Evolutionary conservation across 2,888 invertebrate genomes (phyloP).

Genomic region (Drosophila hawaiiensis): DNA sequence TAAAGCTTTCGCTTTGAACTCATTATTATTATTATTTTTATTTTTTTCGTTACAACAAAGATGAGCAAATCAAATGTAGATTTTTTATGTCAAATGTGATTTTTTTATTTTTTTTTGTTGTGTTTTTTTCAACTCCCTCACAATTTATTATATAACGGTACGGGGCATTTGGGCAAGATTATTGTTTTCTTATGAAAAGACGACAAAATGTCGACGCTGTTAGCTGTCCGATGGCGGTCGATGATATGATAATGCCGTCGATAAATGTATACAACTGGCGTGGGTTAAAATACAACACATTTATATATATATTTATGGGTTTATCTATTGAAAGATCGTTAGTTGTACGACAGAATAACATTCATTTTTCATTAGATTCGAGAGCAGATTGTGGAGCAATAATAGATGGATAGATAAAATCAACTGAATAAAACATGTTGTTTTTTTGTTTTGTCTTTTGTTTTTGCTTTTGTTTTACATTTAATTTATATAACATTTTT

Average conservation of each 20-base stretch:
- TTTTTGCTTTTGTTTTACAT: conserved; percentile 22
- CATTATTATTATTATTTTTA: conserved; percentile 31
- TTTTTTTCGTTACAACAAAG: conserved; percentile 41
- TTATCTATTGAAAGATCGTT: conserved; percentile 68
- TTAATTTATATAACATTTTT: conserved; percentile 41
- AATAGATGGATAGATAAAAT: conserved; percentile 1
- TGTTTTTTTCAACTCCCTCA: conserved; percentile 64
- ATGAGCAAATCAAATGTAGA: conserved; percentile 64
- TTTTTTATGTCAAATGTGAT: conserved; percentile 63
- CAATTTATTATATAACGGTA: conserved; percentile 77
- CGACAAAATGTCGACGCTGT: conserved; percentile 76
- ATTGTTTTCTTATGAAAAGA: conserved; percentile 63
- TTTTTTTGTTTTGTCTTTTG: not conserved
- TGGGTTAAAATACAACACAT: conserved; percentile 13
- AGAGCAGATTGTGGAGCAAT: conserved; percentile 40
- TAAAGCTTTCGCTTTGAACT: conserved; percentile 73
- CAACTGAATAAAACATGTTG: not conserved
- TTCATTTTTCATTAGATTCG: conserved; percentile 58
- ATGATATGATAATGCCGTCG: conserved; percentile 73
- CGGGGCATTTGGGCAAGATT: conserved; percentile 26
- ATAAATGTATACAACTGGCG: conserved; percentile 54
- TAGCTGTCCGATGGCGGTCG: conserved; percentile 67
- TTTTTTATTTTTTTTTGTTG: conserved; percentile 24
- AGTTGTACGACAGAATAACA: conserved; percentile 52
- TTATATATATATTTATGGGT: conserved; percentile 26